phyloP scores from a whole-genome alignment of 2,113 vertebrate genomes.

The Andinoacara biseriatus region DNA sequence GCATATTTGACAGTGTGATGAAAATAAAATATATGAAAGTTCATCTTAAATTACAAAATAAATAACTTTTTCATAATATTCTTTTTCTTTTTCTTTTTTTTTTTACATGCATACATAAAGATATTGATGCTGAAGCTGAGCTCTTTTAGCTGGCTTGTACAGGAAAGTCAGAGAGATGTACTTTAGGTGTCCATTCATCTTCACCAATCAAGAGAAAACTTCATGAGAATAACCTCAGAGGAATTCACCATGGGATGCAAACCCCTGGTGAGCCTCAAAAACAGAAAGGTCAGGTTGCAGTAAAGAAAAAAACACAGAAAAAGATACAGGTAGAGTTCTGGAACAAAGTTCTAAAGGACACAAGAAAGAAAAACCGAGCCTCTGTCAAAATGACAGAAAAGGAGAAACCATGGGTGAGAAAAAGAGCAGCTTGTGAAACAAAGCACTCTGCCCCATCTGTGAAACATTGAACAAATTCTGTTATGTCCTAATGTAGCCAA shows the following conservation, averaged over 20 bases:
- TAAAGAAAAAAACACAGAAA: neutral
- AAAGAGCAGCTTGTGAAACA: neutral
- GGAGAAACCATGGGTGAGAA: neutral
- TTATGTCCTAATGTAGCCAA: neutral
- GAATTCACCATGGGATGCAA: neutral
- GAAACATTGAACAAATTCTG: neutral
- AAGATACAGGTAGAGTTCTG: neutral
- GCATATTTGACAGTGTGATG: too few species aligned
- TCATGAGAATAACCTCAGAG: neutral
- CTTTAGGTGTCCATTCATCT: neutral
- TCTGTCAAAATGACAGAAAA: conserved; percentile 9
- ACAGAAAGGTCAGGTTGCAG: neutral
- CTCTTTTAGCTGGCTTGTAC: neutral
- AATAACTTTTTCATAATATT: neutral
- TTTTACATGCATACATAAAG: neutral
- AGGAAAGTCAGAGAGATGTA: neutral
- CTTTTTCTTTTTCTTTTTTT: rapidly evolving
- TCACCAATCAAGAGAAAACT: neutral
- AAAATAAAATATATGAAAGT: too few species aligned
- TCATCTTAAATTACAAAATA: too few species aligned
- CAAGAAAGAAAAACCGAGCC: neutral
- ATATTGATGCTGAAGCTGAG: neutral
- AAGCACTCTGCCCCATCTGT: neutral
- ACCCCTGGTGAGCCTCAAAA: conserved; percentile 6
- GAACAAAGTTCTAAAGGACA: conserved; percentile 6